phyloP scores from a whole-genome alignment of 2,797 vertebrate species.

The Mus caroli region DNA sequence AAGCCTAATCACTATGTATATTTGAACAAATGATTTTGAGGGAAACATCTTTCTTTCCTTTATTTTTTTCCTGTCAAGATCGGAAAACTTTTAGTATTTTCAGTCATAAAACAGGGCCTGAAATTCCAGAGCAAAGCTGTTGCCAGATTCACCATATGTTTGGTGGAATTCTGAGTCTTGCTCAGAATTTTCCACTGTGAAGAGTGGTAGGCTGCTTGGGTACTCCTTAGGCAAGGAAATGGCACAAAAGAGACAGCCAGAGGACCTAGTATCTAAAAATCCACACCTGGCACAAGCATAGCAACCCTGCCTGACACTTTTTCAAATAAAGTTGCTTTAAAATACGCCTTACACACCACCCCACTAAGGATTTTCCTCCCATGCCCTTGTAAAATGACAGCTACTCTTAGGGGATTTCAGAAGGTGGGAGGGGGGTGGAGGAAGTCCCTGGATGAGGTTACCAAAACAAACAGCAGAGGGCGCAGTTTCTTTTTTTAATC shows the following conservation, averaged over 20 bases:
- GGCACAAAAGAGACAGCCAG: background rate
- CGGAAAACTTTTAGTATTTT: conserved; percentile 75
- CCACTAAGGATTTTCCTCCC: conserved; percentile 39
- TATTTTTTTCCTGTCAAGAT: background rate
- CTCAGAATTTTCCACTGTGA: conserved; percentile 77
- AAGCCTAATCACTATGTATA: conserved; percentile 55
- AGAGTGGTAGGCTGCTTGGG: conserved; percentile 68
- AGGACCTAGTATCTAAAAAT: background rate
- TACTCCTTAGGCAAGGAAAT: background rate
- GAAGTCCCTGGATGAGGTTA: conserved; percentile 45
- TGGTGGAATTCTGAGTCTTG: conserved; percentile 55
- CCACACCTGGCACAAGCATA: background rate
- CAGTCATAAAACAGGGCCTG: conserved; percentile 67
- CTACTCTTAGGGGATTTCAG: conserved; percentile 38
- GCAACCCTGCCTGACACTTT: conserved; percentile 30
- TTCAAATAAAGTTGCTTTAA: conserved; percentile 66
- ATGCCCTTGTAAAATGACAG: conserved; percentile 46
- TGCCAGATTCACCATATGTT: conserved; percentile 72
- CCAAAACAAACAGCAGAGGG: conserved; percentile 84
- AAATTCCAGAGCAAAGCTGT: conserved; percentile 71
- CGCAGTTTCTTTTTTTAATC: conserved; percentile 86
- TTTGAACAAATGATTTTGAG: conserved; percentile 55
- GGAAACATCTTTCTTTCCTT: conserved; percentile 14
- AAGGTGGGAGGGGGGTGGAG: rapidly evolving
- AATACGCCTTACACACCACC: conserved; percentile 28